Evolutionary conservation across 2,888 invertebrate species (phyloP), one percentile per base, ranked within the genome.

Genomic region (Scelioninae gen. 1): DNA sequence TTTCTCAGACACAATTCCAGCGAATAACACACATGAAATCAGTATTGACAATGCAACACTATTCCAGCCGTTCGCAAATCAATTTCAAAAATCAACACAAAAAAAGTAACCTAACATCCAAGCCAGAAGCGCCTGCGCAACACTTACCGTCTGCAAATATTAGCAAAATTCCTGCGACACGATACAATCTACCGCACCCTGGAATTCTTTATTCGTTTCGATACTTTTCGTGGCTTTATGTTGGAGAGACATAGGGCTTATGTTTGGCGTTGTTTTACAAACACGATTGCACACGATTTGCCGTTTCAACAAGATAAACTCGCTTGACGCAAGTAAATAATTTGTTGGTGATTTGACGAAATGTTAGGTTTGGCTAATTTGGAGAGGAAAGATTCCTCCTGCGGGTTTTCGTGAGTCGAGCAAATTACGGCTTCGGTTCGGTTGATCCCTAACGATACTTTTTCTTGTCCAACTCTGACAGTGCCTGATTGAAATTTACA

Each of bases 171-270:
- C 77, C 72, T 63, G 62, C 72, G 72, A 75, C 66, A 66, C 83
- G 83, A 83, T 83, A 83, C 65, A 62, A 83, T 83, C 83, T 71
- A 74, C 83, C 83, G 83, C 83, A 58, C 83, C 83, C 83, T 80
- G 40, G 68, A 78, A 66, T 69, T 76, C 72, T 75, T 78, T 69
- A 68, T 69, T 75, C 65, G 63, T 72, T 80, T 68, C 76, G 72
- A 62, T 68, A 80, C 75, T 71, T 77, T 83, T 83, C 72, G 68
- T 66, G 69, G 49, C 71, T 60, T 75, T 66, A 76, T 62, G 79
- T 83, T 80, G 71, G 76, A 83, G 83, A 79, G 56, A 60, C 65
- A 55, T 34, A 49, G 49, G 49, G 55, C 32, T 68, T 34, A n/a
- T 32, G 51, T 71, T 78, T 62, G 13, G n/a, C 68, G 68, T 51